Conservation (phyloP, 2,888 invertebrate genomes). For the Cosmia pyralina region DNA sequence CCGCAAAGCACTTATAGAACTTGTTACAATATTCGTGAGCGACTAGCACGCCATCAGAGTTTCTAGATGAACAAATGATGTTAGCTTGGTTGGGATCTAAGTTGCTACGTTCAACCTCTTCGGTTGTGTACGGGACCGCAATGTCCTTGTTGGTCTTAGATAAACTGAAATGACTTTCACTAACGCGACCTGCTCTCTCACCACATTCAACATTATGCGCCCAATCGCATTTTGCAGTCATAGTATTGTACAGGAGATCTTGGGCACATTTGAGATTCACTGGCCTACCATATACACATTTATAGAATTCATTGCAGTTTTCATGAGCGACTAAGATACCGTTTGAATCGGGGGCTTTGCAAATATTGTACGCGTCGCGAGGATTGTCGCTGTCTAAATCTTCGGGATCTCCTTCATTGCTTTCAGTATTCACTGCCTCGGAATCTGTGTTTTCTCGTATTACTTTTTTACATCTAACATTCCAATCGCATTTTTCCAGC, state of each 20-base stretch:
- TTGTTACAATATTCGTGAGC: conserved; percentile 69
- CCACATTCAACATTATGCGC: conserved; percentile 71
- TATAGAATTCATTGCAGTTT: conserved; percentile 73
- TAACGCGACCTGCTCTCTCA: conserved; percentile 55
- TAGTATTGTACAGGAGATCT: conserved; percentile 67
- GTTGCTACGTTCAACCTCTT: conserved; percentile 31
- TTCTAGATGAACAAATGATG: conserved; percentile 61
- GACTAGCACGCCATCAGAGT: conserved; percentile 61
- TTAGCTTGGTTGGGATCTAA: conserved; percentile 37
- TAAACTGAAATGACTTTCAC: conserved; percentile 4
- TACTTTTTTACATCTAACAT: conserved; percentile 36
- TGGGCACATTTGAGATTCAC: conserved; percentile 61
- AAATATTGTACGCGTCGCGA: conserved; percentile 65
- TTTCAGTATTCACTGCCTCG: background rate
- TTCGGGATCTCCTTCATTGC: background rate
- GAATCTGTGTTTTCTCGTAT: background rate
- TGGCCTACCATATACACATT: conserved; percentile 67
- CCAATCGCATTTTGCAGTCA: conserved; percentile 71
- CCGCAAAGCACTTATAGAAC: conserved; percentile 66
- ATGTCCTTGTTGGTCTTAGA: background rate
- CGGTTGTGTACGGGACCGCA: background rate
- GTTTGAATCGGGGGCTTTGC: conserved; percentile 64
- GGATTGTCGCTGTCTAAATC: conserved; percentile 62
- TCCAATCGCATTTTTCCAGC: conserved; percentile 63
- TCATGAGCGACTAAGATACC: conserved; percentile 70